phyloP scores from a whole-genome alignment of 2,113 vertebrate species.

The Diadophis punctatus region DNA sequence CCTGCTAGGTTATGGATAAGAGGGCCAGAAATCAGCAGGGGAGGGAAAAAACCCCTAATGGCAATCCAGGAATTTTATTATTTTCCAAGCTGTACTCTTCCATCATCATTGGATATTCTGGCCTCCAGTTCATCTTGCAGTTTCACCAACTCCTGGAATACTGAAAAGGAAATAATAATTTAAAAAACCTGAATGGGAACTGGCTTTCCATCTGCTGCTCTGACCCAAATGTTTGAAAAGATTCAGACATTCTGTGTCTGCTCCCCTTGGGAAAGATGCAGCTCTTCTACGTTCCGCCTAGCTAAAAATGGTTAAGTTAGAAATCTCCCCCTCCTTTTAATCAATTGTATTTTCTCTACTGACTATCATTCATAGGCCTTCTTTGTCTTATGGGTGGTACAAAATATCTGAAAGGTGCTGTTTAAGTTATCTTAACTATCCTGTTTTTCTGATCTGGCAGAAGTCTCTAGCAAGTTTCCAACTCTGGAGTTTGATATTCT shows the following conservation, averaged over 20 bases:
- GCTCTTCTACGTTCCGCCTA: neutral
- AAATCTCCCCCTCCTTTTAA: neutral
- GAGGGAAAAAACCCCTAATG: neutral
- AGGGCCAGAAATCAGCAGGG: neutral
- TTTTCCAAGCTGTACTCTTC: neutral
- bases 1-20: constrained; percentile 5
- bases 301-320: neutral
- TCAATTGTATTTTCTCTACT: neutral
- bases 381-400: neutral
- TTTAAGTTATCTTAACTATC: neutral
- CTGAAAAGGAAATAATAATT: neutral
- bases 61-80: neutral
- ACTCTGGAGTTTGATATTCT: neutral
- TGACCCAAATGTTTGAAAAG: neutral
- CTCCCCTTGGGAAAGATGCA: neutral
- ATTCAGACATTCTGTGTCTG: neutral
- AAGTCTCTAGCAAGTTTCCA: neutral
- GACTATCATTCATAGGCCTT: neutral
- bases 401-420: neutral
- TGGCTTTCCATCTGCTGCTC: neutral
- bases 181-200: neutral
- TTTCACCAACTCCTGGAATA: neutral
- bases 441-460: neutral
- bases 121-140: constrained; percentile 1
- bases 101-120: neutral